These are phyloP conservation scores for Solenopsis invicta DNA, from an alignment of 1,140 invertebrate genomes.

Conservation along the genomic window DNA sequence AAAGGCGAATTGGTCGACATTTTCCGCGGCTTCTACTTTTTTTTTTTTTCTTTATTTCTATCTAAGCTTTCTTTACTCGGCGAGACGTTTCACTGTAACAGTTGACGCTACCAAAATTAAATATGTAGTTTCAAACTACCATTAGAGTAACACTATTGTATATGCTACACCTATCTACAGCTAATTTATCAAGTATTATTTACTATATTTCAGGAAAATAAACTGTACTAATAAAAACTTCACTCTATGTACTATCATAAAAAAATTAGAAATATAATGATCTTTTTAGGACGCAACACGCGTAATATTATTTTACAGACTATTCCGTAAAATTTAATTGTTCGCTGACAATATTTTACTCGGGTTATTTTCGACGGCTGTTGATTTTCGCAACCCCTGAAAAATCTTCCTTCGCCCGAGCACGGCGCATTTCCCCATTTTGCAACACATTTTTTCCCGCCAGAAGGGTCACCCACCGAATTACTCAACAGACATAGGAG, in stretches of 20 bases:
- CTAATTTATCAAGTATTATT: no score
- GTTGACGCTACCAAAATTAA: background rate
- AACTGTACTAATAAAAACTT: no score
- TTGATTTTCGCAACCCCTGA: background rate
- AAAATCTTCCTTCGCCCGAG: background rate
- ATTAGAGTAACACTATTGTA: background rate
- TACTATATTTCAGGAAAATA: no score
- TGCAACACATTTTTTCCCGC: constrained; percentile 30
- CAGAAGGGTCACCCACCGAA: background rate
- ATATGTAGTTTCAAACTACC: background rate
- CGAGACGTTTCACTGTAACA: background rate
- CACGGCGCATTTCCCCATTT: constrained; percentile 5
- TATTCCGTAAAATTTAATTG: background rate
- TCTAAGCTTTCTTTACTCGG: background rate
- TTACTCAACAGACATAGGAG: constrained; percentile 34
- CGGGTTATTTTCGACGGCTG: background rate
- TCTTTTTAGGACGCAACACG: background rate
- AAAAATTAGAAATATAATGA: no score
- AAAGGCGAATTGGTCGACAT: constrained; percentile 26
- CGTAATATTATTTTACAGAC: background rate
- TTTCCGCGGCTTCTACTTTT: background rate
- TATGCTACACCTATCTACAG: no score
- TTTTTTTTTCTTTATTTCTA: constrained; percentile 18
- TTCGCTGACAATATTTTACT: background rate
- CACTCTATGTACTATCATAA: no score